A percentile compares a stretch with the other conserved stretches of the same genome.
Conservation (phyloP, 1,140 invertebrate species). For the Papilio polyxenes region DNA sequence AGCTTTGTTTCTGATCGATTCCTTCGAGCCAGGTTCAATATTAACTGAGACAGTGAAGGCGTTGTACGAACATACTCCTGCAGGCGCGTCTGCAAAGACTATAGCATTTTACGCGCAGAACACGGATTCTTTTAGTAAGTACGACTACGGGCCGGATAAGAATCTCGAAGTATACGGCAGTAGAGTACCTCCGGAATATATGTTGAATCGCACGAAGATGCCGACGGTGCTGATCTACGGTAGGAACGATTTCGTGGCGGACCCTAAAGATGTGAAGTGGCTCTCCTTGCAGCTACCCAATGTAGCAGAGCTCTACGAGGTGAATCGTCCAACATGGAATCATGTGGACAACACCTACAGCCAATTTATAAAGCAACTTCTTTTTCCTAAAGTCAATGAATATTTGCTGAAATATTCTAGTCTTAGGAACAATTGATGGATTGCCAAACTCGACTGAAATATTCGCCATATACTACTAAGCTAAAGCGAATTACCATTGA, state of each 20-base stretch:
- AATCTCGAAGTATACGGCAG: conserved; percentile 80
- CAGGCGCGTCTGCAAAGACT: conserved; percentile 86
- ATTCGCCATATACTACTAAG: no score
- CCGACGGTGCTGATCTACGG: conserved; percentile 54
- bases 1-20: conserved; percentile 44
- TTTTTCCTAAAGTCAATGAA: conserved; percentile 66
- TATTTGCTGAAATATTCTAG: conserved; percentile 53
- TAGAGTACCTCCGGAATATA: conserved; percentile 76
- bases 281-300: conserved; percentile 55
- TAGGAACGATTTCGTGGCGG: conserved; percentile 62
- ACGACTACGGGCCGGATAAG: conserved; percentile 76
- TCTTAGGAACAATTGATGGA: not conserved
- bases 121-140: conserved; percentile 71
- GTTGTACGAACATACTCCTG: conserved; percentile 46
- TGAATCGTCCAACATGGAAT: conserved; percentile 63
- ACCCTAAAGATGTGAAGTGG: conserved; percentile 36
- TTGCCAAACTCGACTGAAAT: not conserved
- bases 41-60: conserved; percentile 47
- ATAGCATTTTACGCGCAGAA: conserved; percentile 83
- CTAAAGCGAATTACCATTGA: no score
- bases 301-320: conserved; percentile 54
- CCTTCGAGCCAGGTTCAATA: conserved; percentile 56
- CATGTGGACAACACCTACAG: conserved; percentile 63
- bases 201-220: conserved; percentile 62
- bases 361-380: conserved; percentile 48